Evolutionary conservation across 2,113 vertebrate species (phyloP), one percentile per base, ranked within the genome.

Genomic region (Centrocercus urophasianus): DNA sequence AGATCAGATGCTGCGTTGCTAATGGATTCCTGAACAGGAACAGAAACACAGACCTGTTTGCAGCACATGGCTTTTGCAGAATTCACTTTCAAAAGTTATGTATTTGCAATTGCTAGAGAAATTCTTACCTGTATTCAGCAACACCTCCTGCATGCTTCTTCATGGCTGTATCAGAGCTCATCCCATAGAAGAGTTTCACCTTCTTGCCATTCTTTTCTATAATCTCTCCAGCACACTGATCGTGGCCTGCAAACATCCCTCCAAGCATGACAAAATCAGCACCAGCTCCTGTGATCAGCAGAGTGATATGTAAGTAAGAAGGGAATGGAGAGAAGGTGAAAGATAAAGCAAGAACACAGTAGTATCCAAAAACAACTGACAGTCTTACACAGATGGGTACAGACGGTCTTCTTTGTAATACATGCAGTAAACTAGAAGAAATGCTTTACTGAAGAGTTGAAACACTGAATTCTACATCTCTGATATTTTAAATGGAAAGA

Each of bases 221-320:
- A 88, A 99, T 76, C 54, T 99, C 99, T 13, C 99, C 99, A 1
- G 98, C 96, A 93, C 99, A 99, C 95, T 99, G 99, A 13, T 99
- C 99, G 21, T 99, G 99, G n/a, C 99, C 99, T 1, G 99, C 99
- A 50, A 99, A 98, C 99, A 99, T 99, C 50, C 99, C 99, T 88
- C 99, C 99, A 94, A 99, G 98, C 99, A 99, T 99, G 73, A 99
- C 99, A 30, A 99, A 99, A 96, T 99, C 99, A 1, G 99, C 99
- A 43, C 99, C 99, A 0, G 99, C 99, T 38, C 99, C 99, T 99
- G 89, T 45, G 60, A 89, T 83, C 48, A 91, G 45, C 57, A 91
- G 75, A 92, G 36, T 8, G 10, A 72, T 73, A 84, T 0, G 0
- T 88, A 79, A 94, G 88, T 38, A 89, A 60, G 64, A 28, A 85